phyloP scores from a whole-genome alignment of 2,113 vertebrate genomes.

The Ceyx melanurus region DNA sequence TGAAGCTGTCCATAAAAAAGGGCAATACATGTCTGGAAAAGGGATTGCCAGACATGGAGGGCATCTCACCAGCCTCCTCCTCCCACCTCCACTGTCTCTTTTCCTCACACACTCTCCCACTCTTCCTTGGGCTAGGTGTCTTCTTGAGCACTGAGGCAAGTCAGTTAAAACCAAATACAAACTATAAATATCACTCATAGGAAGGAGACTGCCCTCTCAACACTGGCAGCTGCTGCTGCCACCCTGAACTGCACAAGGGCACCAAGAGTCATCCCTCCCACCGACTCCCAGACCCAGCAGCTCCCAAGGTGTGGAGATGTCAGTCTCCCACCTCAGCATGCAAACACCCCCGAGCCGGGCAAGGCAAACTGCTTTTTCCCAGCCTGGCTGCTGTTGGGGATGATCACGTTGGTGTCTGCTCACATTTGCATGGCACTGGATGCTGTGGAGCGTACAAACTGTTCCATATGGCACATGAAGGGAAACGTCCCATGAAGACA shows the following conservation, averaged over 20 bases:
- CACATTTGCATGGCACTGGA: fast-evolving
- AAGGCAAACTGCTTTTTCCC: not conserved
- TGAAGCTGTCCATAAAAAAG: not conserved
- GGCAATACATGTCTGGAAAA: not conserved
- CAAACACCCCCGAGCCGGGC: not conserved
- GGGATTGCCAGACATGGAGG: not conserved
- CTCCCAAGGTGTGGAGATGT: not conserved
- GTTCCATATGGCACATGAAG: not conserved
- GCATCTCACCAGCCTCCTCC: not conserved
- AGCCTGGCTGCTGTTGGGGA: not conserved
- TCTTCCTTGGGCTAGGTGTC: not conserved
- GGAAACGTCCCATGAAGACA: not conserved
- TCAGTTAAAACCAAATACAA: not conserved
- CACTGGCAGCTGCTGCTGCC: not conserved
- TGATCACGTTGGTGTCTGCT: not conserved
- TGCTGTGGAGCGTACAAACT: not conserved
- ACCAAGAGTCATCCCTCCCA: fast-evolving
- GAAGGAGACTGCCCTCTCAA: not conserved
- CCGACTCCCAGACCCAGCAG: fast-evolving
- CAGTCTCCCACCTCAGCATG: not conserved
- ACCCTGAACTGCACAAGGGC: fast-evolving
- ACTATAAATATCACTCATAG: not conserved
- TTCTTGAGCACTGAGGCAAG: not conserved
- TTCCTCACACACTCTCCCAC: not conserved
- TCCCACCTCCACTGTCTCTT: not conserved